These are phyloP conservation scores for Aleiodes sp. DNA, from an alignment of 1,140 invertebrate genomes.

Conservation along the genomic window DNA sequence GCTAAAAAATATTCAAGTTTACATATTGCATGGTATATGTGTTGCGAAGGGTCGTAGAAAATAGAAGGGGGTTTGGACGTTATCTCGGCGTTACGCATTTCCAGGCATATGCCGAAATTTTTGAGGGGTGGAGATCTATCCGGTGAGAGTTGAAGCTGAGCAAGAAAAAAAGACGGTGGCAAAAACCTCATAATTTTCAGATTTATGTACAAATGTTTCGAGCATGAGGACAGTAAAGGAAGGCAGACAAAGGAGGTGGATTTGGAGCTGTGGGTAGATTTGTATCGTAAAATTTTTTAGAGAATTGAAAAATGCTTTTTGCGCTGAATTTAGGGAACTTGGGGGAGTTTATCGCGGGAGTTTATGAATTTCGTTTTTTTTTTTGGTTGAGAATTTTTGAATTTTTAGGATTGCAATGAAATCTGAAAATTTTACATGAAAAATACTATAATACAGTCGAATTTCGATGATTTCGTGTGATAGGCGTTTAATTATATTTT, in stretches of 20 bases:
- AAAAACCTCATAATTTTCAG: slow-evolving; percentile 60
- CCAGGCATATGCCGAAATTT: slow-evolving; percentile 59
- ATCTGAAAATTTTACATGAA: no score
- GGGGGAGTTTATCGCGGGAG: not conserved
- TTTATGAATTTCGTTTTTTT: no score
- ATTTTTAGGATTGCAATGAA: no score
- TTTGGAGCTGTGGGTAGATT: slow-evolving; percentile 4
- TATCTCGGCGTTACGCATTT: slow-evolving; percentile 63
- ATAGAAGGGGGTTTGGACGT: slow-evolving; percentile 38
- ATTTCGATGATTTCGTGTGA: no score
- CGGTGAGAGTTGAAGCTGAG: slow-evolving; percentile 30
- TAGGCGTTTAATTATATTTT: no score
- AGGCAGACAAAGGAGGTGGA: not conserved
- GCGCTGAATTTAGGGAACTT: not conserved
- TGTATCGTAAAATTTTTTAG: slow-evolving; percentile 10
- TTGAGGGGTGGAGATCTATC: slow-evolving; percentile 34
- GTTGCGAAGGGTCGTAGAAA: slow-evolving; percentile 36
- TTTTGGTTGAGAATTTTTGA: no score
- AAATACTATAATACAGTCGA: no score
- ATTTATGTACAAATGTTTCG: slow-evolving; percentile 66
- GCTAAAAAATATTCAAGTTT: slow-evolving; percentile 25
- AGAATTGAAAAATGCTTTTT: slow-evolving; percentile 14
- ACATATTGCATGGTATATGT: slow-evolving; percentile 10
- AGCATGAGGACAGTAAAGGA: not conserved
- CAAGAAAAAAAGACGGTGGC: slow-evolving; percentile 5